Evolutionary conservation across 2,888 invertebrate genomes (phyloP), one percentile per base, ranked within the genome.

Genomic region (Sepioteuthis lessoniana): DNA sequence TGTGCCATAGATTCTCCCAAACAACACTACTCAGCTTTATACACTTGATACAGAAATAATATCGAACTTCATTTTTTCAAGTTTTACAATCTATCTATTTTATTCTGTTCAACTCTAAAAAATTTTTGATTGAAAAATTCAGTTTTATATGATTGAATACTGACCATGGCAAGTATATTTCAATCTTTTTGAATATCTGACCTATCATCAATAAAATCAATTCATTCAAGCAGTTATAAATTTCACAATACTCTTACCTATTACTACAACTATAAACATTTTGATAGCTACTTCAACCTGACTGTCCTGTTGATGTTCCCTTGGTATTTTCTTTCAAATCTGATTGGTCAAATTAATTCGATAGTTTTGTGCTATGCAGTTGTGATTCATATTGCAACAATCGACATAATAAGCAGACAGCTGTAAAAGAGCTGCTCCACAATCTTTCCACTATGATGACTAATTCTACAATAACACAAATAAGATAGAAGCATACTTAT

Each of bases 301-400:
- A 1, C 19, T 1, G 1, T 55, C 76, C 76, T 76, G 31, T 76
- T 76, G n/a, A 55, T 55, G 21, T n/a, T n/a, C 31, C 31, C n/a
- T 76, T 76, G 76, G n/a, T 16, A 76, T 76, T 76, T 76, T 76
- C 76, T 76, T 76, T 76, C n/a, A 31, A 76, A 13, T 76, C 10
- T n/a, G 76, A 76, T 76, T 76, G n/a, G 31, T 76, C 31, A 76
- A n/a, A 76, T 76, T 76, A 76, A n/a, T n/a, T 31, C 13, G 76
- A 76, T 76, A n/a, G n/a, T 76, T 76, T 76, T 76, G 13, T 76
- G 76, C 76, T 76, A 76, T 76, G n/a, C 76, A 76, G n/a, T n/a
- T 76, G 19, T 60, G 60, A 76, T 76, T 76, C 76, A 76, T 76
- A 76, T 76, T 76, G 76, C n/a, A 10, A 76, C 76, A 13, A 76